Percentiles rank a stretch among this genome's conserved stretches.
Conservation (phyloP, 2,888 invertebrate species). For the Tolmerus cingulatus region DNA sequence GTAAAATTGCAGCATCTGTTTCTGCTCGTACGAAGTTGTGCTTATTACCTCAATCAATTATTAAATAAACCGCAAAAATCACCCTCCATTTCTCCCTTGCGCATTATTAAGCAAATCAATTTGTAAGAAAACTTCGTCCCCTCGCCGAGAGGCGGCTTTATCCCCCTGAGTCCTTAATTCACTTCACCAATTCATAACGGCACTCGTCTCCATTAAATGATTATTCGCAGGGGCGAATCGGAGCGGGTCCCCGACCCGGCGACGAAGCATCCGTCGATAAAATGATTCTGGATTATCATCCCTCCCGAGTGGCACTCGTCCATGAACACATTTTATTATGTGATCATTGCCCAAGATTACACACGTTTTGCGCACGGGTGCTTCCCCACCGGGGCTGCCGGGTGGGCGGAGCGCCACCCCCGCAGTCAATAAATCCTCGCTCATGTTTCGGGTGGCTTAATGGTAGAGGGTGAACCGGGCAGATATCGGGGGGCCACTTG, state of each 20-base stretch:
- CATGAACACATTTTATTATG: slow-evolving; percentile 47
- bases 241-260: background rate
- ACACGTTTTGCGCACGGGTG: slow-evolving; percentile 45
- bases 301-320: slow-evolving; percentile 16
- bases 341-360: slow-evolving; percentile 49
- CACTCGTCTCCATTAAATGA: slow-evolving; percentile 34
- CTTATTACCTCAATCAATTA: background rate
- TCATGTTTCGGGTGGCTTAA: slow-evolving; percentile 18
- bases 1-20: background rate
- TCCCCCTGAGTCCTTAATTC: background rate
- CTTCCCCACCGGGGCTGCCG: background rate
- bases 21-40: background rate
- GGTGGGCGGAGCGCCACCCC: slow-evolving; percentile 23
- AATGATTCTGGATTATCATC: slow-evolving; percentile 40
- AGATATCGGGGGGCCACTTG: background rate
- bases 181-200: slow-evolving; percentile 24
- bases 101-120: background rate
- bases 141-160: background rate
- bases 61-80: background rate
- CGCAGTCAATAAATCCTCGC: slow-evolving; percentile 35
- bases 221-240: background rate
- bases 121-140: background rate
- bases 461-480: background rate
- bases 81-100: background rate
- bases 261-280: background rate